Conservation (phyloP, 2,797 vertebrate species). For the Rhinatrema bivittatum region DNA sequence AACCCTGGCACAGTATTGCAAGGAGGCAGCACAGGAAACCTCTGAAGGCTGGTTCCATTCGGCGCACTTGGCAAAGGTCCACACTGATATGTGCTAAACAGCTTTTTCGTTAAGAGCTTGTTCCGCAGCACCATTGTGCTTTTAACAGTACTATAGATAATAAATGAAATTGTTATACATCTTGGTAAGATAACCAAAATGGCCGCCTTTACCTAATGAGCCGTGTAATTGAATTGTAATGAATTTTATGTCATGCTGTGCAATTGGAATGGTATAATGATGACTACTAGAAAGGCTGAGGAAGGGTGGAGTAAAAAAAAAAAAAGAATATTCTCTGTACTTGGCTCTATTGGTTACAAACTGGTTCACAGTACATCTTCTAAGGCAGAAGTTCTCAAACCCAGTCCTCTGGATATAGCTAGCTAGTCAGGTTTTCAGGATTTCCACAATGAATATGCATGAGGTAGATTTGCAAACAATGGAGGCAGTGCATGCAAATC, state of each 20-base stretch:
- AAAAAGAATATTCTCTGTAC: neutral
- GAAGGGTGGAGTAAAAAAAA: neutral
- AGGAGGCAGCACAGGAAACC: neutral
- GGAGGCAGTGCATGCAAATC: too few species aligned
- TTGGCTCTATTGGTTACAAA: too few species aligned
- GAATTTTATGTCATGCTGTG: constrained; percentile 18
- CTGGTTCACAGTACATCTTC: too few species aligned
- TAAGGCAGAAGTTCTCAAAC: too few species aligned
- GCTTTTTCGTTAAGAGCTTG: constrained; percentile 5
- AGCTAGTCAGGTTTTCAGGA: too few species aligned
- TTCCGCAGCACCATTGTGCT: constrained; percentile 7
- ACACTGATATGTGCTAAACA: neutral
- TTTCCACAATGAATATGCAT: too few species aligned
- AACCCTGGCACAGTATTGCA: neutral
- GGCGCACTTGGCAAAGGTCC: constrained; percentile 1
- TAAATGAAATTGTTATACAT: constrained; percentile 8
- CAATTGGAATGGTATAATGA: neutral
- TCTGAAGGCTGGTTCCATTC: constrained; percentile 9
- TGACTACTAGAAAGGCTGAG: neutral
- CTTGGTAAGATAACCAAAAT: constrained; percentile 25
- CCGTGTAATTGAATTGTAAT: constrained; percentile 33
- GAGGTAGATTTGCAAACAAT: too few species aligned
- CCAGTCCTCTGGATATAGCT: too few species aligned
- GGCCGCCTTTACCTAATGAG: constrained; percentile 26
- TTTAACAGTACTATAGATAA: constrained; percentile 17